These are phyloP conservation scores for Echinometra lucunter DNA, from an alignment of 53 echinoderm and acorn worm genomes.

Conservation along the genomic window DNA sequence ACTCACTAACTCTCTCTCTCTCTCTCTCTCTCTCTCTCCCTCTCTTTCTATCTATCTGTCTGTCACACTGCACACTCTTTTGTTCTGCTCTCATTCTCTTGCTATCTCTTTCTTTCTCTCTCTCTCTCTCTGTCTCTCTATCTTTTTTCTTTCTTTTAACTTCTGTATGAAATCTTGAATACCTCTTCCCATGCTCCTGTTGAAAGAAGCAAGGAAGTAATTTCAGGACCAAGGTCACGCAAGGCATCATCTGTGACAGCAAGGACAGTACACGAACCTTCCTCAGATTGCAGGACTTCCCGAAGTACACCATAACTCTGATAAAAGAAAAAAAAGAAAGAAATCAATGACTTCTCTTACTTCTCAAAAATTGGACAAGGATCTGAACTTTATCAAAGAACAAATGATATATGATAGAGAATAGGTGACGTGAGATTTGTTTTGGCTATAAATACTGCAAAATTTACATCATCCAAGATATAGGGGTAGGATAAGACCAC, in stretches of 20 bases:
- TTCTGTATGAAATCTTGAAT: neutral
- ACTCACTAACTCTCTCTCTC: neutral
- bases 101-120: neutral
- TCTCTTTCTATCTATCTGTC: too few species aligned
- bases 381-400: neutral
- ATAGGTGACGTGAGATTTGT: too few species aligned
- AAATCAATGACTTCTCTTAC: neutral
- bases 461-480: too few species aligned
- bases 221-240: neutral
- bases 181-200: slow-evolving; percentile 18
- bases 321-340: neutral
- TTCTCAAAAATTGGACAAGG: neutral
- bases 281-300: neutral
- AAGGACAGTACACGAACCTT: neutral
- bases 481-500: too few species aligned
- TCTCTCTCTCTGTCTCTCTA: neutral
- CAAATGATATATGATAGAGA: neutral
- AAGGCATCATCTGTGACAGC: slow-evolving; percentile 40
- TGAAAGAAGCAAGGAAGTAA: neutral
- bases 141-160: neutral
- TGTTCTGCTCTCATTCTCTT: neutral
- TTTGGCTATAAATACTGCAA: too few species aligned
- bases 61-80: too few species aligned
- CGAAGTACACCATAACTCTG: neutral
- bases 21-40: neutral